Base-by-base conservation (phyloP, 2,888 invertebrate species). In the Amphipyra tragopoginis region DNA sequence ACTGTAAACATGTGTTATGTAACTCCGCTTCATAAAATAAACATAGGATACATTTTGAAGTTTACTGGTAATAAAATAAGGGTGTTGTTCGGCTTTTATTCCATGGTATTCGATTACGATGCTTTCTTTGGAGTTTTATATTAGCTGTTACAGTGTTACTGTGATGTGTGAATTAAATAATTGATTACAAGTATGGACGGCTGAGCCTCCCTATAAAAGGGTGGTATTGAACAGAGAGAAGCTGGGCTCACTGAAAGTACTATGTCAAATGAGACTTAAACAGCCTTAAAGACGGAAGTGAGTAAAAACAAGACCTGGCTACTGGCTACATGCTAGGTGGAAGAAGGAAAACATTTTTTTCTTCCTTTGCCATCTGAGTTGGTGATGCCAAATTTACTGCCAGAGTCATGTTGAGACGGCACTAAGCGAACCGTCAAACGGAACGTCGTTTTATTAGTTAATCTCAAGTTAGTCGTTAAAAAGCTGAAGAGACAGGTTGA, bases 11-110 rank as follows among this genome's bases (percentile, higher is more conserved):
- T 38, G 56, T 72, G 48, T 53, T 50, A 48, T 59, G 44, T 60
- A 60, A 53, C 44, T 65, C 55, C 54, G 56, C 43, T 59, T 48
- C 53, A 58, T 59, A 56, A 65, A 75, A 73, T 53, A 44, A 13
- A 42, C 40, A 47, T 33, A 38, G 56, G 34, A 75, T 55, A 14
- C 60, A 48, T 60, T 75, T 71, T 52, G 44, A 49, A 50, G 64
- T 62, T 74, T 74, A 62, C 49, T 47, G 75, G 49, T 53, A 47
- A 54, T 71, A 48, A 70, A 68, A 64, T 60, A 42, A 43, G 45
- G 39, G 40, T 56, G 52, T 40, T 68, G 48, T 74, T 59, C 45
- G 36, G 42, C 9, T 56, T 42, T 47, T 29, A 44, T 38, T 21
- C 15, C 14, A 39, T 48, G 40, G 43, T 14, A 49, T 43, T 51